Percentiles rank a stretch among this genome's conserved stretches.
phyloP scores from a whole-genome alignment of 2,113 vertebrate species.

The Micromys minutus region DNA sequence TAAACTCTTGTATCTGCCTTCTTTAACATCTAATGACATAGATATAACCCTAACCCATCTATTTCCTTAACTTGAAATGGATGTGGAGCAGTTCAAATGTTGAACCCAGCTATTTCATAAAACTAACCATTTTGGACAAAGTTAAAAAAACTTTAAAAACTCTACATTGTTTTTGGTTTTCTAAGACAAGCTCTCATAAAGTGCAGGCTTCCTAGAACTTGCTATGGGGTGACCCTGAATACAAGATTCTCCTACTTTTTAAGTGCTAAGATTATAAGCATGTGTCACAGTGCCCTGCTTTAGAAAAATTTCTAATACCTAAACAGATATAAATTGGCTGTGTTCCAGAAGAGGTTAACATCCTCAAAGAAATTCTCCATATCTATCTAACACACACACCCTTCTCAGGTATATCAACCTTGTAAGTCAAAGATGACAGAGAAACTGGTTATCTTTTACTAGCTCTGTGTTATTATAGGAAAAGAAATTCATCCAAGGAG shows the following conservation, averaged over 20 bases:
- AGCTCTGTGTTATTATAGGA: slow-evolving; percentile 5
- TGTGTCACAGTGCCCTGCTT: not conserved
- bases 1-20: not conserved
- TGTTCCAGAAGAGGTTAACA: not conserved
- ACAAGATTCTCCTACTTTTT: not conserved
- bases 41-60: not conserved
- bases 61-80: slow-evolving; percentile 49
- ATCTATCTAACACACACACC: not conserved
- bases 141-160: slow-evolving; percentile 13
- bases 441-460: not conserved
- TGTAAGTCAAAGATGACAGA: not conserved
- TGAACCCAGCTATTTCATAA: not conserved
- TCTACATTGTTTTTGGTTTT: not conserved
- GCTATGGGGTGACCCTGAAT: not conserved
- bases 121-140: not conserved
- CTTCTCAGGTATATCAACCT: not conserved
- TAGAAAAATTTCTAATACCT: slow-evolving; percentile 10
- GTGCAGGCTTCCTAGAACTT: not conserved
- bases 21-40: not conserved
- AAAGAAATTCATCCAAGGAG: not conserved
- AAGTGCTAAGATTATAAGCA: not conserved
- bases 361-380: not conserved
- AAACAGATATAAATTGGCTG: not conserved
- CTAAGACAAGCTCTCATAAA: not conserved
- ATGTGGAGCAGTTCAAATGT: slow-evolving; percentile 10